Percentiles rank a stretch among this genome's conserved stretches.
Evolutionary conservation across 2,888 invertebrate genomes (phyloP).

Genomic region (Lycocerus yunnanus): DNA sequence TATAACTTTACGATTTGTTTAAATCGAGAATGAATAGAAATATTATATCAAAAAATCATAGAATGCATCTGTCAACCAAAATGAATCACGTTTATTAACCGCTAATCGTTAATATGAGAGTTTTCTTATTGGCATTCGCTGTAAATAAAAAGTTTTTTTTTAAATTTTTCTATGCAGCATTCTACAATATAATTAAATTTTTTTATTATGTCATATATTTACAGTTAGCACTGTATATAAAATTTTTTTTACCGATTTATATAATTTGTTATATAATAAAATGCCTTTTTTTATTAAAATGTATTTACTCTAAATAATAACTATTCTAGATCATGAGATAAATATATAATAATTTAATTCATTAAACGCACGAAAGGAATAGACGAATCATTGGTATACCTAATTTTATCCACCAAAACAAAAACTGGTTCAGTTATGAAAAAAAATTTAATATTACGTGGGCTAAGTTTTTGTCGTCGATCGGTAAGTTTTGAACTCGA

Average conservation of each 20-base stretch:
- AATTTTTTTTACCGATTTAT: background rate
- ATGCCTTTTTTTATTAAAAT: background rate
- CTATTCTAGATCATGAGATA: background rate
- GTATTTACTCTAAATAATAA: background rate
- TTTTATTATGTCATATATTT: background rate
- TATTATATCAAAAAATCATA: slow-evolving; percentile 12
- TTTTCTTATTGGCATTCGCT: background rate
- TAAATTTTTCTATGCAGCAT: background rate
- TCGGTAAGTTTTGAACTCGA: too few relatives aligned
- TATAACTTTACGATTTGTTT: slow-evolving; percentile 13
- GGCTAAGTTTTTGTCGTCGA: background rate
- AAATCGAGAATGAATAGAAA: slow-evolving; percentile 13
- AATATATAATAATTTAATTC: background rate
- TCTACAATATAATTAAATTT: background rate
- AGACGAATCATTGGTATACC: background rate
- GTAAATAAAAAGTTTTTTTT: background rate
- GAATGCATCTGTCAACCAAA: slow-evolving; percentile 5
- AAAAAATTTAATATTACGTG: background rate
- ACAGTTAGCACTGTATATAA: background rate
- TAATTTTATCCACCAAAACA: background rate
- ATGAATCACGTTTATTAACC: slow-evolving; percentile 8
- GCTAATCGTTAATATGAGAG: slow-evolving; percentile 4
- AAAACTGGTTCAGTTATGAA: background rate
- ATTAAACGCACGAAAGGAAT: background rate
- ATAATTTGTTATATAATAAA: background rate